These are phyloP conservation scores for Brachypteracias leptosomus DNA, from an alignment of 2,113 vertebrate genomes.

Conservation along the genomic window DNA sequence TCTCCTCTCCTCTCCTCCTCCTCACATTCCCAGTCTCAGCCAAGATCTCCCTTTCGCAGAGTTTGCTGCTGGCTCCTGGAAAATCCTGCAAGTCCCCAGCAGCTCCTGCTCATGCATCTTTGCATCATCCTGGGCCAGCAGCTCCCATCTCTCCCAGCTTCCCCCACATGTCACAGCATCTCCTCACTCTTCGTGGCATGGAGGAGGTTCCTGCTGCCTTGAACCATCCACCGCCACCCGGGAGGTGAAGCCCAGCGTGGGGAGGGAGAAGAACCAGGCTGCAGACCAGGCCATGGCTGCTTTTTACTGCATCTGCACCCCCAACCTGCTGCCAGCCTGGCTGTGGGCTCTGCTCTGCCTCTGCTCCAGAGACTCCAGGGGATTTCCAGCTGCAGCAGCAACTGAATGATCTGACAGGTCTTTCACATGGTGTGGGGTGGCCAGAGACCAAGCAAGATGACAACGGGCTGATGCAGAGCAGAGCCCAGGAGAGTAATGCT, in stretches of 20 bases:
- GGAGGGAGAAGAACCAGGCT: neutral
- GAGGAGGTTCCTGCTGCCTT: neutral
- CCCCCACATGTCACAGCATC: neutral
- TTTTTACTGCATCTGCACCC: neutral
- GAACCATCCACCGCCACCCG: neutral
- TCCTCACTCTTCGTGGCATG: rapidly evolving
- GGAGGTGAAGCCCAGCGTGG: neutral
- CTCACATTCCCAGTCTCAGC: neutral
- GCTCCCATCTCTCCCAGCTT: neutral
- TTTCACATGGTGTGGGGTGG: neutral
- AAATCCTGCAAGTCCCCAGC: neutral
- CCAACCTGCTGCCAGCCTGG: rapidly evolving
- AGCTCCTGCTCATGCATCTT: rapidly evolving
- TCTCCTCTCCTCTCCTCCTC: neutral
- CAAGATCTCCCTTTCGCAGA: neutral
- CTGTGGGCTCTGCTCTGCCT: neutral
- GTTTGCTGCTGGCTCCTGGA: neutral
- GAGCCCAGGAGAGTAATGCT: no score
- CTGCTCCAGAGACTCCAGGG: neutral
- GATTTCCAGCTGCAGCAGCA: neutral
- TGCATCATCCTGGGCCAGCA: rapidly evolving
- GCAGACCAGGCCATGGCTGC: neutral
- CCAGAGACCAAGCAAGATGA: neutral
- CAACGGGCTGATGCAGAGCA: neutral
- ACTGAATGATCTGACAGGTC: neutral